phyloP scores from a whole-genome alignment of 1,140 invertebrate species.

The Scaptomyza montana region DNA sequence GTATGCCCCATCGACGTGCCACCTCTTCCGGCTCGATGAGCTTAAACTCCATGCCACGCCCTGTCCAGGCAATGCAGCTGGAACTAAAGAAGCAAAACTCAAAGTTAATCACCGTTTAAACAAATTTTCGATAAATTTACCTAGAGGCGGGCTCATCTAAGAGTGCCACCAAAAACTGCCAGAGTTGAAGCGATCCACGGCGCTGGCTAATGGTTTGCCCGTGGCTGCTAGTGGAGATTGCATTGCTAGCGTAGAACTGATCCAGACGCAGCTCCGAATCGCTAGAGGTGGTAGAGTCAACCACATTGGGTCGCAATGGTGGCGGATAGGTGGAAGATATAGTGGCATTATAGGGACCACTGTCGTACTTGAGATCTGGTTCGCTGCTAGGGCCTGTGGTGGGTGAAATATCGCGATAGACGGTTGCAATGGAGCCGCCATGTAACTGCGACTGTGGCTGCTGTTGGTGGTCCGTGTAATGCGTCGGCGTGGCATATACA shows the following conservation, averaged over 20 bases:
- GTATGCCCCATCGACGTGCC: slow-evolving; percentile 91
- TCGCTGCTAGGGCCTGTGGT: slow-evolving; percentile 41
- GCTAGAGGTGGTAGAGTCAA: slow-evolving; percentile 76
- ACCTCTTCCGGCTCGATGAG: slow-evolving; percentile 97
- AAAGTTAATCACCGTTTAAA: neutral
- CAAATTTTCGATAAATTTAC: slow-evolving; percentile 32
- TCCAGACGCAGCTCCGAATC: slow-evolving; percentile 76
- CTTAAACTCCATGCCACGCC: slow-evolving; percentile 96
- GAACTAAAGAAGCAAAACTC: slow-evolving; percentile 85
- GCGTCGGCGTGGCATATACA: slow-evolving; percentile 62
- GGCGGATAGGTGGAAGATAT: slow-evolving; percentile 76
- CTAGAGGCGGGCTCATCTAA: slow-evolving; percentile 90
- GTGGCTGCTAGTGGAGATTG: slow-evolving; percentile 72
- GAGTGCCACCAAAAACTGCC: slow-evolving; percentile 96
- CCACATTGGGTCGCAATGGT: slow-evolving; percentile 63
- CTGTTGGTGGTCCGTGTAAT: slow-evolving; percentile 59
- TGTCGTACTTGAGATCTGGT: slow-evolving; percentile 75
- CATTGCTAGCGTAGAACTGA: slow-evolving; percentile 74
- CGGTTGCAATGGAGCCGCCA: slow-evolving; percentile 19
- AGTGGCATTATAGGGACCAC: slow-evolving; percentile 73
- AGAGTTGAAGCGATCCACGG: slow-evolving; percentile 94
- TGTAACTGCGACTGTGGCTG: slow-evolving; percentile 58
- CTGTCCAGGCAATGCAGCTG: slow-evolving; percentile 97
- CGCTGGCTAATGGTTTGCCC: slow-evolving; percentile 84
- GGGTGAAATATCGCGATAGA: slow-evolving; percentile 66